Conservation (phyloP, 2,888 invertebrate species). For the Paralinhomoeus sp. region DNA sequence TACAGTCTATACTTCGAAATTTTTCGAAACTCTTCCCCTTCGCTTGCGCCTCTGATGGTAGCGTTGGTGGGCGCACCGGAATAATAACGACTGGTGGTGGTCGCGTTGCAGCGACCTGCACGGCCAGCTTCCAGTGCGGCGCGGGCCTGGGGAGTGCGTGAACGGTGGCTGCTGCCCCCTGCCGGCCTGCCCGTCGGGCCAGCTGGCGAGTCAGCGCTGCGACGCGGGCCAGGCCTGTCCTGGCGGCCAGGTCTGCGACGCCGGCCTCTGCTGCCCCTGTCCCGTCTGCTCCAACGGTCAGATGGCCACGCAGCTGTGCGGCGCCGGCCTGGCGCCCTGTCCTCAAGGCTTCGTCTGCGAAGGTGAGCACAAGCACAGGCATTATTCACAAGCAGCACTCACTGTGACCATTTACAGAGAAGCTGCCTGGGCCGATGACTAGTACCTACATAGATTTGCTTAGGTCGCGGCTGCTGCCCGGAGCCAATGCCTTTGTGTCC, state of each 20-base stretch:
- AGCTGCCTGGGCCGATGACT: too few relatives aligned
- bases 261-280: conserved; percentile 9
- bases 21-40: too few relatives aligned
- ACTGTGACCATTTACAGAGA: too few relatives aligned
- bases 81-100: too few relatives aligned
- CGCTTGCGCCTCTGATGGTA: too few relatives aligned
- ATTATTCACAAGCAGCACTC: too few relatives aligned
- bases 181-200: conserved; percentile 15
- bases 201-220: background rate
- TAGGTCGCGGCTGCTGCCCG: conserved; percentile 17
- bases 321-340: conserved; percentile 4
- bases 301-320: background rate
- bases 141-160: conserved; percentile 11
- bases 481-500: conserved; percentile 21
- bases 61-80: too few relatives aligned
- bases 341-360: background rate
- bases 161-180: conserved; percentile 21
- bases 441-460: too few relatives aligned
- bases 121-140: conserved; percentile 2
- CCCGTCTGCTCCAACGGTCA: background rate
- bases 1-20: too few relatives aligned
- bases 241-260: conserved; percentile 15
- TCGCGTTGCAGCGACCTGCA: conserved; percentile 9
- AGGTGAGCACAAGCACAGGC: too few relatives aligned
- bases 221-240: conserved; percentile 13